Evolutionary conservation across 1,140 invertebrate species (phyloP), one percentile per base, ranked within the genome.

Genomic region (Rhyacophila brunnea): DNA sequence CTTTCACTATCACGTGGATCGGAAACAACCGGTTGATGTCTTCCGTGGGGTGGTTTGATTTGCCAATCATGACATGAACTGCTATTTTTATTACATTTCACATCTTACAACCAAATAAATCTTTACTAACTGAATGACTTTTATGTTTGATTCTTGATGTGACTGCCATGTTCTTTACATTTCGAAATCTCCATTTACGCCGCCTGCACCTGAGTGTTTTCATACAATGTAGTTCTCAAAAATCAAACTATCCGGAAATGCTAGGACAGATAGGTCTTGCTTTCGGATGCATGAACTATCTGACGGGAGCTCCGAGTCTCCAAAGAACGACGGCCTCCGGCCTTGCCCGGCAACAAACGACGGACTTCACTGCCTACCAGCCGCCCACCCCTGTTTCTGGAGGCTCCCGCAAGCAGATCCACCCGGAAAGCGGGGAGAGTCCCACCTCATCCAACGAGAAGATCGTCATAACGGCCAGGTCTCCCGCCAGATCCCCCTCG

Each of bases 241-340:
- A 75, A 62, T 75, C 75, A 1, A 79, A 78, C 68, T 79, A 79
- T 57, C 77, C 77, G 3, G 77, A 79, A 59, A 79, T 79, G 77
- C 69, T 79, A 45, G 77, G 77, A 1, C 77, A 79, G 56, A 79
- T 79, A 62, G 75, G 77, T 10, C 64, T 79, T 6, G 75, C 77
- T 1, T 78, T 79, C 68, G 77, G 77, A 28, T 79, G 75, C 68
- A 76, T 79, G 47, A 79, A 79, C 63, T 78, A 79, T 61, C 56
- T 79, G 15, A 69, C 75, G 9, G 73, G 54, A n/a, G 53, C 72
- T 11, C 71, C 71, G 55, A 64, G 48, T 48, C 65, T 64, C 13
- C 55, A 57, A 20, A 55, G 23, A 15, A 23, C 13, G 11, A 18
- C 20, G 1, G 13, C 48, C 11, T 6, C 43, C 11, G 17, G 43